Percentiles rank a stretch among this genome's conserved stretches.
Conservation (phyloP, 2,113 vertebrate genomes). For the Sturnira hondurensis region DNA sequence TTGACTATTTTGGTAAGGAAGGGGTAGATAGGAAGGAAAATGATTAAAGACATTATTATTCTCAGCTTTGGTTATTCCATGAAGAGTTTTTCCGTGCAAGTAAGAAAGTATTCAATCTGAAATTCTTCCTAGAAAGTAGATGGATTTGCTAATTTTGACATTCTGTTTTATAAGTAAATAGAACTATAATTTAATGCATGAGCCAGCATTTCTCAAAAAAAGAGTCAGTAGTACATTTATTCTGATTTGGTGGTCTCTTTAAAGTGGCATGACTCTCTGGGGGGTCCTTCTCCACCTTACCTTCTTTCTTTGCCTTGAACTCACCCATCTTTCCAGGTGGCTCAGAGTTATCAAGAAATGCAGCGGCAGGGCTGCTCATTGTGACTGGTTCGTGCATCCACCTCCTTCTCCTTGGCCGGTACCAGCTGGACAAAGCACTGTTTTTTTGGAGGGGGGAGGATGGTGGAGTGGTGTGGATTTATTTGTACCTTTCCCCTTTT, state of each 20-base stretch:
- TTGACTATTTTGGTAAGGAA: conserved; percentile 62
- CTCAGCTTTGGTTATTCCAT: conserved; percentile 28
- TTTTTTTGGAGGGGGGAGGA: not conserved
- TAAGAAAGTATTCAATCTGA: conserved; percentile 51
- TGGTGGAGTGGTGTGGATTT: not conserved
- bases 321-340: not conserved
- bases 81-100: conserved; percentile 44
- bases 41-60: conserved; percentile 58
- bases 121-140: conserved; percentile 44
- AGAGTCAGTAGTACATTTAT: not conserved
- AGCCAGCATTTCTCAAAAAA: not conserved
- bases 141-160: conserved; percentile 54
- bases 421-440: not conserved
- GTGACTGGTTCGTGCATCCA: not conserved
- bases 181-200: conserved; percentile 35
- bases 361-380: not conserved
- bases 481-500: not conserved
- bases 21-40: conserved; percentile 42
- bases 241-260: not conserved
- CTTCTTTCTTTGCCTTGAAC: not conserved
- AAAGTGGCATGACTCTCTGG: not conserved
- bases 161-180: conserved; percentile 28
- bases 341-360: not conserved
- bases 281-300: not conserved
- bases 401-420: not conserved